Evolutionary conservation across 2,888 invertebrate genomes (phyloP).

Genomic region (Actias luna): DNA sequence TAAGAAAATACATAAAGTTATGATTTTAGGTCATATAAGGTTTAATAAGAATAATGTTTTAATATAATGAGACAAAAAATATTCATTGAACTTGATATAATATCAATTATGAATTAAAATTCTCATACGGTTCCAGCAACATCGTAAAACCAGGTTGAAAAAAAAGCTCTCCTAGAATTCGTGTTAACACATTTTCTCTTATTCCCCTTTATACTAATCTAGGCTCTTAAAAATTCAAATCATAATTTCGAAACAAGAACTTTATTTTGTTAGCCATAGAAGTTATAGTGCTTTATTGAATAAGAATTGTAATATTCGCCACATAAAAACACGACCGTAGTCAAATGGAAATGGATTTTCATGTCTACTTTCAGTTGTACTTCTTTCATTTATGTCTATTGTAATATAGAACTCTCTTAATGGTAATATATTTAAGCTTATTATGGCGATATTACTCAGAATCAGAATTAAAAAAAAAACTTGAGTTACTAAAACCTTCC

Average conservation of each 20-base stretch:
- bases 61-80: too few relatives aligned
- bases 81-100: too few relatives aligned
- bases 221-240: conserved; percentile 31
- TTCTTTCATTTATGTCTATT: conserved; percentile 15
- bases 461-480: background rate
- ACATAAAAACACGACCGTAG: conserved; percentile 44
- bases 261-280: conserved; percentile 35
- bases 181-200: conserved; percentile 27
- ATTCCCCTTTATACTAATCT: conserved; percentile 26
- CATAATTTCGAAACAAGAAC: conserved; percentile 32
- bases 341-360: conserved; percentile 49
- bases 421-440: background rate
- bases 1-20: too few relatives aligned
- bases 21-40: too few relatives aligned
- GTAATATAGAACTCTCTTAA: background rate
- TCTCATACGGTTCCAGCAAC: background rate
- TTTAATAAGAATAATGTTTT: too few relatives aligned
- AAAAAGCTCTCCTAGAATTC: conserved; percentile 23
- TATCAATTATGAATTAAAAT: background rate
- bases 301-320: conserved; percentile 37
- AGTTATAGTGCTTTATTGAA: conserved; percentile 26
- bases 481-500: background rate
- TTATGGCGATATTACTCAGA: background rate
- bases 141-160: background rate
- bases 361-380: conserved; percentile 41